Evolutionary conservation across 2,113 vertebrate genomes (phyloP), one percentile per base, ranked within the genome.

Genomic region (Pongo pygmaeus): DNA sequence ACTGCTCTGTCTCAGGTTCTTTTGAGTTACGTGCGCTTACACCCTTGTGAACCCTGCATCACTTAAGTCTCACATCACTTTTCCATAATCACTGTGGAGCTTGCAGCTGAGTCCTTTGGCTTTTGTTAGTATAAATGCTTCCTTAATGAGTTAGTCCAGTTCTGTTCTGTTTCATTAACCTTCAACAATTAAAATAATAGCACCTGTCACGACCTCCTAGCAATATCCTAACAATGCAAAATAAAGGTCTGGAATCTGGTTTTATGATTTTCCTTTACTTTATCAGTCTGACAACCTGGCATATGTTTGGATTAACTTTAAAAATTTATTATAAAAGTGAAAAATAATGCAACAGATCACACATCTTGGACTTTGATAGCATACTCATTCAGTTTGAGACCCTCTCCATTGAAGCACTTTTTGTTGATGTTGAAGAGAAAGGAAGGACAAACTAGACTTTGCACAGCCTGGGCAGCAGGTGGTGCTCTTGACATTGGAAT

Each of bases 401-500:
- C 25, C 61, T 52, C 18, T 38, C 8, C 17, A 0, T 38, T 12
- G 16, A 61, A 80, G 74, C 43, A 10, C 9, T 30, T 40, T 89
- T 48, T 55, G 30, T 27, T 69, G 2, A 23, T 1, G 35, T 35
- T 23, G 4, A 38, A 72, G 70, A 69, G 32, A 61, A 72, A n/a
- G 55, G 40, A 35, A 35, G 74, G 38, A 46, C 52, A 69, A 59
- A 12, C 1, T 22, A 6, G 77, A 11, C 46, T 46, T 92, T 96
- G 25, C 64, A 16, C 13, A n/a, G 14, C 8, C 7, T 83, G 93
- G 89, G 2, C 98, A 97, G 98, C 93, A 98, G 98, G 85, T 96
- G 98, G 97, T 9, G 91, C 97, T 96, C 55, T 84, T 69, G 94
- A 43, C 94, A 43, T 96, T 96, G 80, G 43, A 97, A 96, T 69